Evolutionary conservation across 2,113 vertebrate genomes (phyloP).

Genomic region (Oreochromis aureus): DNA sequence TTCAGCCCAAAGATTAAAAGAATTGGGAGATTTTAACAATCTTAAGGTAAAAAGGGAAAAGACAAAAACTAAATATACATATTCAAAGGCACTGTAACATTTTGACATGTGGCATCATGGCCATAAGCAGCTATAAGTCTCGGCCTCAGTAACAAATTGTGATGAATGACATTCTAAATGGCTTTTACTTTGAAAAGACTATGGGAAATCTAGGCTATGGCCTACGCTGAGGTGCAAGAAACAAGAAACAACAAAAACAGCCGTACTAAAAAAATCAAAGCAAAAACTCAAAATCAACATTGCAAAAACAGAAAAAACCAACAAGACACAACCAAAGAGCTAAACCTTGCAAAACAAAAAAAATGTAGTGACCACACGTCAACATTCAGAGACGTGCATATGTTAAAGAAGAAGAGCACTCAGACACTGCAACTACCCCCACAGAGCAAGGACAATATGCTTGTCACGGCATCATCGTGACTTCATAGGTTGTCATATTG

Average conservation of each 20-base stretch:
- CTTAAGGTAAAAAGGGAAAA: background rate
- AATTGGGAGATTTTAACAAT: too few relatives aligned
- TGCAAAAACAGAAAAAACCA: background rate
- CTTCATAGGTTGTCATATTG: background rate
- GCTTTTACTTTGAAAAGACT: background rate
- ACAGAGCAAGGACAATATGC: background rate
- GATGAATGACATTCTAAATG: background rate
- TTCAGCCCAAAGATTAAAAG: too few relatives aligned
- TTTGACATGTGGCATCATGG: background rate
- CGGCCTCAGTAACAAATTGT: background rate
- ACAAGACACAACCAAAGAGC: background rate
- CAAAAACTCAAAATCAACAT: background rate
- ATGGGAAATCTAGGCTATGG: background rate
- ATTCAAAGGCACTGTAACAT: background rate
- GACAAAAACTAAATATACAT: background rate
- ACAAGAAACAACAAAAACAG: background rate
- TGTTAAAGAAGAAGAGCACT: background rate
- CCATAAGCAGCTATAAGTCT: background rate
- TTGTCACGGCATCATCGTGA: background rate
- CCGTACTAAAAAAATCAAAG: background rate
- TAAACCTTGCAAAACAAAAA: background rate
- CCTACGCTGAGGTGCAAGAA: accelerated
- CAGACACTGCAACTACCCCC: background rate
- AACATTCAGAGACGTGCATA: background rate
- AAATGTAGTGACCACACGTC: background rate